Conservation (phyloP, 2,113 vertebrate genomes). For the Noctilio leporinus region DNA sequence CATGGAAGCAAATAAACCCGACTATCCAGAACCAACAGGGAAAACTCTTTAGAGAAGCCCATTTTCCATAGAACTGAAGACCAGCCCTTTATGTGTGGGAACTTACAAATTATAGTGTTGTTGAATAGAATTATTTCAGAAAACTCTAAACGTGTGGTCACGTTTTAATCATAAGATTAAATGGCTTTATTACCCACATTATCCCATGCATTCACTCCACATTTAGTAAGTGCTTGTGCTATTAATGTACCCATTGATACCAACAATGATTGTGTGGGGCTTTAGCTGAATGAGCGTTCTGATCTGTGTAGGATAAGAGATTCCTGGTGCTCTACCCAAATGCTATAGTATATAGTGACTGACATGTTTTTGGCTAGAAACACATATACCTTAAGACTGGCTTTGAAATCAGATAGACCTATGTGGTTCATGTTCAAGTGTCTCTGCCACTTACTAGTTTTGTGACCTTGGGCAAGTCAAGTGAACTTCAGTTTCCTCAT, state of each 20-base stretch:
- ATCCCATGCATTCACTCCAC: background rate
- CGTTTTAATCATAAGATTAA: background rate
- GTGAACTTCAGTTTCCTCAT: constrained; percentile 3
- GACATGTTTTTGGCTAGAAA: background rate
- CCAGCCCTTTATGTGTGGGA: background rate
- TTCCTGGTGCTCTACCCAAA: background rate
- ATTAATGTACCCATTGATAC: background rate
- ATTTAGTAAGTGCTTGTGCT: background rate
- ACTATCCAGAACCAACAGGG: background rate
- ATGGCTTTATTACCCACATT: background rate
- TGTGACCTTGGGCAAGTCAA: background rate
- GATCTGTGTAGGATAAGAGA: background rate
- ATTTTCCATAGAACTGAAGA: background rate
- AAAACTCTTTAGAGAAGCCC: background rate
- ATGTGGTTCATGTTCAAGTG: background rate
- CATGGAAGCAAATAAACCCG: background rate
- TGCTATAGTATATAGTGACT: background rate
- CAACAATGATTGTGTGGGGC: background rate
- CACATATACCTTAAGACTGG: background rate
- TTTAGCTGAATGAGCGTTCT: background rate
- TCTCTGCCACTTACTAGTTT: background rate
- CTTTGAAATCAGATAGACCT: background rate
- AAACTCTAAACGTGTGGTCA: background rate
- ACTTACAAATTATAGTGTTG: background rate
- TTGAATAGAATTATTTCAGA: background rate